Evolutionary conservation across 2,113 vertebrate species (phyloP), one percentile per base, ranked within the genome.

Genomic region (Aythya baeri): DNA sequence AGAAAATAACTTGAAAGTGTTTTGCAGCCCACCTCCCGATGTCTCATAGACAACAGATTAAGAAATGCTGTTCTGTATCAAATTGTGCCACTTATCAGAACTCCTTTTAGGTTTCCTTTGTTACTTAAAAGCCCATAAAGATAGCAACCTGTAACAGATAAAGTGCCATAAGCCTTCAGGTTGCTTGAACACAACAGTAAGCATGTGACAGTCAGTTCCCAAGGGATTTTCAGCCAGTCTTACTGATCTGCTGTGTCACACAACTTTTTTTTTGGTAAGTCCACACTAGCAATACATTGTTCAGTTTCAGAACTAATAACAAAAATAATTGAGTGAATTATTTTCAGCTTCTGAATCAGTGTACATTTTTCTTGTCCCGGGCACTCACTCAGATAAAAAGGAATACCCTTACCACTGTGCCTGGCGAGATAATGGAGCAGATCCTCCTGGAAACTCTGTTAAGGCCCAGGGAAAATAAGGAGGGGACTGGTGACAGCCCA

Each of bases 1-100:
- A 88, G 59, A 73, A 85, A 93, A 92, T n/a, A 82, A 94, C 68
- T n/a, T n/a, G 49, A 83, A 73, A 95, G 83, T 57, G 32, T 59
- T 76, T 93, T 80, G 71, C 80, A 92, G 79, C 86, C 82, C 41
- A 80, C 88, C 58, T 88, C 67, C 58, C 68, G 25, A 61, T 79
- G 67, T 88, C 75, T 90, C 79, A 76, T 4, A 76, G 79, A 83
- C 43, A 72, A 70, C 34, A 70, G 62, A 85, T 52, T 65, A 83
- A 57, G 80, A 90, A 41, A 36, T 43, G 34, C 25, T 57, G 14
- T 34, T 93, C 36, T 86, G 2, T 57, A 80, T 52, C 67, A 86
- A 86, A 83, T 32, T 14, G 27, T 14, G 52, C 2, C 10, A 79
- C 58, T 82, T 75, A 41, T 70, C 43, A 90, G 83, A 90, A 79